Conservation (phyloP, 2,888 invertebrate species). For the Hypolimnas misippus region DNA sequence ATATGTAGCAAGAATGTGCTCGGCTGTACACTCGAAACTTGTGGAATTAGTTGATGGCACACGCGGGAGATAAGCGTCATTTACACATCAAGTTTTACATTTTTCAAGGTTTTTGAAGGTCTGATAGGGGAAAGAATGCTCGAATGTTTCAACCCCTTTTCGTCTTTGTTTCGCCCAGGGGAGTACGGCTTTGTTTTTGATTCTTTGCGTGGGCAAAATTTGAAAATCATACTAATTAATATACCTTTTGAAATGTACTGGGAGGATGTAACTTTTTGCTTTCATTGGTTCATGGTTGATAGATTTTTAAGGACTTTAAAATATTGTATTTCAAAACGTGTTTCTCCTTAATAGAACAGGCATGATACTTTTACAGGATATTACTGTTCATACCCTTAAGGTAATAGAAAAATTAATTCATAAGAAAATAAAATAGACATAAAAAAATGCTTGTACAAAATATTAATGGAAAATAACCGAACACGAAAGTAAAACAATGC, state of each 20-base stretch:
- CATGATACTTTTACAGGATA: no score
- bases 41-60: constrained; percentile 46
- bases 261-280: not conserved
- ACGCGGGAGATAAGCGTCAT: constrained; percentile 43
- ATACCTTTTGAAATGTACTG: not conserved
- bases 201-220: constrained; percentile 11
- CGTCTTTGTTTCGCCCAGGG: constrained; percentile 14
- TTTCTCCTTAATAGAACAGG: no score
- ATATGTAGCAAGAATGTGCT: not conserved
- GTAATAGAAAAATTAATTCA: no score
- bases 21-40: constrained; percentile 31
- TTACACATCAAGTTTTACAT: constrained; percentile 34
- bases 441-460: no score
- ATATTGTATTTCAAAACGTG: no score
- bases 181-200: constrained; percentile 21
- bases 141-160: constrained; percentile 25
- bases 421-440: no score
- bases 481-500: not conserved
- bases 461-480: no score
- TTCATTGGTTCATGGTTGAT: no score
- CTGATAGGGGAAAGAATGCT: constrained; percentile 32
- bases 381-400: no score
- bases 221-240: constrained; percentile 23
- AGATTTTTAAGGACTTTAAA: no score
- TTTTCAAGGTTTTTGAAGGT: constrained; percentile 37